A percentile compares a stretch with the other conserved stretches of the same genome.
These are phyloP conservation scores for Pantherophis alleghaniensis DNA, from an alignment of 2,797 vertebrate genomes.

Conservation along the genomic window DNA sequence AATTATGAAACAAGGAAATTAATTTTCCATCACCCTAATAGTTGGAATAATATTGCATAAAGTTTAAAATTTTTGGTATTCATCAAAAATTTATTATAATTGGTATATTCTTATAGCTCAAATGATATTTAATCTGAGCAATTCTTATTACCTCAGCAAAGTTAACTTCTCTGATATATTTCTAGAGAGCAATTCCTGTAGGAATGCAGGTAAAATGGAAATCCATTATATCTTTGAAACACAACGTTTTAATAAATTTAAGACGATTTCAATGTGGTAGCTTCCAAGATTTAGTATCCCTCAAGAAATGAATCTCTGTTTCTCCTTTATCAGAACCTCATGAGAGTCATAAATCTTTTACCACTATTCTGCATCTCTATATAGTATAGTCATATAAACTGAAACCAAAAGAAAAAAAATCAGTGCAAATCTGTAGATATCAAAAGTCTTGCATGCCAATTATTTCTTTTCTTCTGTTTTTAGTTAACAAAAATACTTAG, in stretches of 20 bases:
- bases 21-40: background rate
- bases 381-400: conserved; percentile 4
- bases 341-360: conserved; percentile 19
- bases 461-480: background rate
- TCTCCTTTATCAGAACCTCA: background rate
- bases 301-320: conserved; percentile 9
- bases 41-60: background rate
- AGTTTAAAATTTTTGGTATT: background rate
- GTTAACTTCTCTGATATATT: conserved; percentile 19
- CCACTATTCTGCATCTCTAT: background rate
- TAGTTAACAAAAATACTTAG: background rate
- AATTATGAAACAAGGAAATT: background rate
- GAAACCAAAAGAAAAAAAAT: conserved; percentile 18
- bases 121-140: conserved; percentile 15
- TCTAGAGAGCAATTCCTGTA: conserved; percentile 27
- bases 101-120: background rate
- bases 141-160: background rate
- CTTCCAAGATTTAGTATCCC: conserved; percentile 17
- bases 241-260: conserved; percentile 34
- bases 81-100: conserved; percentile 19
- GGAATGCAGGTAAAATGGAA: conserved; percentile 26
- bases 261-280: conserved; percentile 19
- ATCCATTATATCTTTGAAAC: conserved; percentile 15
- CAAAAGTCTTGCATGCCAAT: background rate
- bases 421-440: conserved; percentile 4